Evolutionary conservation across 2,888 invertebrate species (phyloP), one percentile per base, ranked within the genome.

Genomic region (Cryptophagus acutangulus): DNA sequence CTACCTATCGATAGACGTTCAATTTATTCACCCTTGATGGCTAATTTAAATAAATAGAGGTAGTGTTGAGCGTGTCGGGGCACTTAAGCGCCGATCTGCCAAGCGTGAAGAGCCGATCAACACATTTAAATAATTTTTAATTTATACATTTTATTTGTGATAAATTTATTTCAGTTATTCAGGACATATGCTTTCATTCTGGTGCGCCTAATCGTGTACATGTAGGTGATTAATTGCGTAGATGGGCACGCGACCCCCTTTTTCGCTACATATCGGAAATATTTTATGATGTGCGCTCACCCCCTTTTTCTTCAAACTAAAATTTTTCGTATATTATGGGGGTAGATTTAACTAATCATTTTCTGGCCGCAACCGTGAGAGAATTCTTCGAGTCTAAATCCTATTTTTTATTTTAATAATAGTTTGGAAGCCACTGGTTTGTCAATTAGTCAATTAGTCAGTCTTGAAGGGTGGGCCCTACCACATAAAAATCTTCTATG

Each of bases 401-500:
- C n/a, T n/a, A n/a, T n/a, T n/a, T n/a, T n/a, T n/a, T n/a, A n/a
- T n/a, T n/a, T n/a, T n/a, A n/a, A n/a, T n/a, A n/a, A n/a, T n/a
- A n/a, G n/a, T n/a, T n/a, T n/a, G n/a, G n/a, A n/a, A n/a, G n/a
- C n/a, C n/a, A n/a, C n/a, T n/a, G n/a, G n/a, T n/a, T n/a, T n/a
- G n/a, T 26, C 26, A 26, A 12, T 12, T 12, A 26, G 31, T 31
- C 31, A 31, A 31, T 31, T 31, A 31, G 31, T 15, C 12, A 4
- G 31, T 15, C 31, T 16, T 45, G 51, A 43, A 52, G 55, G 51
- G 53, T 54, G 51, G 47, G 43, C 46, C n/a, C 38, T 36, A 41
- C 45, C 29, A 43, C 42, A 43, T 25, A 28, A 43, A 43, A 45
- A 49, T 47, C 46, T 52, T 52, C 46, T 48, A 43, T 51, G 46